Percentiles rank a stretch among this genome's conserved stretches.
phyloP scores from a whole-genome alignment of 2,888 invertebrate genomes.

The Drosophila anomalipes region DNA sequence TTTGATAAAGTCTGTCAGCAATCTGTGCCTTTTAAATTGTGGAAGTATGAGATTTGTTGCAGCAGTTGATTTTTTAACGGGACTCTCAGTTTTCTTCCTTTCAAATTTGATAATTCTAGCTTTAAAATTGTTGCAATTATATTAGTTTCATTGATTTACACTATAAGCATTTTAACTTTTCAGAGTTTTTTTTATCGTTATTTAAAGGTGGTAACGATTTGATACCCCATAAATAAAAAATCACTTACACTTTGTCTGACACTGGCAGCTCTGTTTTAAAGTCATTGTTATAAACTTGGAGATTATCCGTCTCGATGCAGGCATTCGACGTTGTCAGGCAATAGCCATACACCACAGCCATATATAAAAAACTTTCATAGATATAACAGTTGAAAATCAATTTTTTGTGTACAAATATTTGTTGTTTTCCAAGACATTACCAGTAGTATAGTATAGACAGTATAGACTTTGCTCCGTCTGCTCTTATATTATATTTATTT shows the following conservation, averaged over 20 bases:
- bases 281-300: neutral
- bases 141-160: neutral
- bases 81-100: neutral
- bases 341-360: neutral
- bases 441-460: too few species aligned
- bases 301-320: neutral
- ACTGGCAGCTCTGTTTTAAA: neutral
- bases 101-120: neutral
- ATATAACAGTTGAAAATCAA: neutral
- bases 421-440: too few species aligned
- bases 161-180: neutral
- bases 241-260: neutral
- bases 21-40: neutral
- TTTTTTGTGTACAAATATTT: neutral
- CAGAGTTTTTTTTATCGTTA: neutral
- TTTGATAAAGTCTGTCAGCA: neutral
- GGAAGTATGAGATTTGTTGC: neutral
- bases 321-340: neutral
- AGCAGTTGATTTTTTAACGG: neutral
- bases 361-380: neutral
- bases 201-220: neutral
- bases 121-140: neutral
- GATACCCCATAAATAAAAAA: neutral
- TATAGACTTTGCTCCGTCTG: neutral
- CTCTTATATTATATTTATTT: neutral